A percentile compares a stretch with the other conserved stretches of the same genome.
Evolutionary conservation across 2,113 vertebrate species (phyloP).

Genomic region (Diadophis punctatus): DNA sequence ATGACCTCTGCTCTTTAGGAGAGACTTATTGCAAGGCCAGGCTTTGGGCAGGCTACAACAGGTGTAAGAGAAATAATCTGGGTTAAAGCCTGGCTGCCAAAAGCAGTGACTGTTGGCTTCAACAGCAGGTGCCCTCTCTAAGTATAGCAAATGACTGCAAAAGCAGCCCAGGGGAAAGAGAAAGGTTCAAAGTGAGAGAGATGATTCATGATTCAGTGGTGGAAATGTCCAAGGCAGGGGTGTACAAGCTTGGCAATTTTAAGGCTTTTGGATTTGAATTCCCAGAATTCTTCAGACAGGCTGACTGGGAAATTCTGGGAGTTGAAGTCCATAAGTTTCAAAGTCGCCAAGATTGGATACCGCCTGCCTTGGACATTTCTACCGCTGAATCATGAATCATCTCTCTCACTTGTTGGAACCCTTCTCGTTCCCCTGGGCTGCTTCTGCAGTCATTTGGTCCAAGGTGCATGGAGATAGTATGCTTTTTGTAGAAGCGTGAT

Average conservation of each 20-base stretch:
- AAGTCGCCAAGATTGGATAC: not conserved
- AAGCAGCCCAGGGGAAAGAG: not conserved
- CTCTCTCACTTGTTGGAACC: too few relatives aligned
- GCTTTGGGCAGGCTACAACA: not conserved
- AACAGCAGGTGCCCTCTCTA: not conserved
- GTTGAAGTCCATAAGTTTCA: not conserved
- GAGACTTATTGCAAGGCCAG: not conserved
- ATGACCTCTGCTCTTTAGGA: not conserved
- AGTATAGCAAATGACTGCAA: not conserved
- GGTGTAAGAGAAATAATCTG: conserved; percentile 2
- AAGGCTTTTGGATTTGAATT: not conserved
- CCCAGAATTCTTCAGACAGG: not conserved
- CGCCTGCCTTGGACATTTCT: too few relatives aligned
- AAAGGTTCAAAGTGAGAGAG: too few relatives aligned
- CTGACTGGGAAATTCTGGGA: not conserved
- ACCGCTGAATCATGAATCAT: not conserved
- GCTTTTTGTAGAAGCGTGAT: too few relatives aligned
- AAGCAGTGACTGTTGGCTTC: not conserved
- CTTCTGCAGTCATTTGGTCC: not conserved
- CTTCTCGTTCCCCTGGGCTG: not conserved
- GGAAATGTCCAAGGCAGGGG: not conserved
- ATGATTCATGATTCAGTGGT: not conserved
- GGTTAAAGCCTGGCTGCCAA: not conserved
- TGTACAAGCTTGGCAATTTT: not conserved
- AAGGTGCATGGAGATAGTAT: not conserved